Percentiles rank a stretch among this genome's conserved stretches.
Evolutionary conservation across 35 echinoderm and acorn worm species (phyloP).

Genomic region (Apostichopus parvimensis): DNA sequence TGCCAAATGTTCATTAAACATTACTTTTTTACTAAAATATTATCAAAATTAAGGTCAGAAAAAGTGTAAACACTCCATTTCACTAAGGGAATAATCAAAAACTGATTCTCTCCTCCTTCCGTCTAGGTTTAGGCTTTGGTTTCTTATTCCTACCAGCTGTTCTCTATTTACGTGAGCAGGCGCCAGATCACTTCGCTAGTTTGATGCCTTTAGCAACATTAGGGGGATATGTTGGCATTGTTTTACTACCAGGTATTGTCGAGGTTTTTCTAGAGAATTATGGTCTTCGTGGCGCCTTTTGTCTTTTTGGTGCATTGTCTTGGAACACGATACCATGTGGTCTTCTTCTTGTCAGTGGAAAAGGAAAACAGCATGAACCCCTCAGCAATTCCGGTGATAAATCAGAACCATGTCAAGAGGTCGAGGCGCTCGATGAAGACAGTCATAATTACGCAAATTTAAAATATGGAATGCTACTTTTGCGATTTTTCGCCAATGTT

Average conservation of each 20-base stretch:
- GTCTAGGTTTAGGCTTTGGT: conserved; percentile 3
- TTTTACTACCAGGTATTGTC: not conserved
- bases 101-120: not conserved
- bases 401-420: not conserved
- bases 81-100: no score
- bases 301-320: not conserved
- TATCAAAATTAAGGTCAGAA: no score
- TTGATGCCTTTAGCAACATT: not conserved
- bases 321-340: conserved; percentile 22
- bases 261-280: not conserved
- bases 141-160: not conserved
- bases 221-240: not conserved
- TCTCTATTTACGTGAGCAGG: not conserved
- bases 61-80: no score
- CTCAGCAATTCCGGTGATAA: not conserved
- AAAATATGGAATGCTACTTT: no score
- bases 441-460: no score
- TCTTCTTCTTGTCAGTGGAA: not conserved
- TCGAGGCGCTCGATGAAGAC: no score
- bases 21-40: no score
- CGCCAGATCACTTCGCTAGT: not conserved
- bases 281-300: conserved; percentile 8
- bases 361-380: not conserved
- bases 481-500: not conserved
- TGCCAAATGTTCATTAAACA: no score